Percentiles rank a stretch among this genome's conserved stretches.
Evolutionary conservation across 2,797 vertebrate genomes (phyloP).

Genomic region (Otolemur crassicaudatus): DNA sequence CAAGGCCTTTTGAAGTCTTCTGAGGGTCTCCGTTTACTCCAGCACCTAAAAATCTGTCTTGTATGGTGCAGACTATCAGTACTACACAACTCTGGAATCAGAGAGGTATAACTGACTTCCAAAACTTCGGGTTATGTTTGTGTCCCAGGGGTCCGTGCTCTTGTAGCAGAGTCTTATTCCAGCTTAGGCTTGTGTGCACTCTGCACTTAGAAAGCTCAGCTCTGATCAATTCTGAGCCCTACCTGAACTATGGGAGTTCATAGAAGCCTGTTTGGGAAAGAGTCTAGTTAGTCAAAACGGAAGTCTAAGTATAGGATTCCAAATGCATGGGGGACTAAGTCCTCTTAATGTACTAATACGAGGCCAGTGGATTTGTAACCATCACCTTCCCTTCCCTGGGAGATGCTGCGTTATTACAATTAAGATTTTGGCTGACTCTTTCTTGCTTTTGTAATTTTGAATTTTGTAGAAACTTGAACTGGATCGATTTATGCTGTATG

Average conservation of each 20-base stretch:
- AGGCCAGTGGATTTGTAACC: neutral
- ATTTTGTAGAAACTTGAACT: constrained; percentile 95
- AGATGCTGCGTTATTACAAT: constrained; percentile 20
- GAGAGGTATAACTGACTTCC: neutral
- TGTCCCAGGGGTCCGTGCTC: neutral
- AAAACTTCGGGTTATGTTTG: constrained; percentile 15
- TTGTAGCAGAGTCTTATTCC: neutral
- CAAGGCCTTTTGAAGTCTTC: constrained; percentile 39
- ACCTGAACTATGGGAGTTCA: neutral
- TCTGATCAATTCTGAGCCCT: neutral
- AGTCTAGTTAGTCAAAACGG: neutral
- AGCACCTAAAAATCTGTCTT: neutral
- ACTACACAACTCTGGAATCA: neutral
- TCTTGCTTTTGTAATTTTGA: constrained; percentile 58
- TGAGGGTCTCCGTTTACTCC: neutral
- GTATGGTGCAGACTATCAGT: neutral
- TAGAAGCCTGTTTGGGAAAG: neutral
- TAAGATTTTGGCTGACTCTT: constrained; percentile 15
- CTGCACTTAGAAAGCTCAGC: constrained; percentile 4
- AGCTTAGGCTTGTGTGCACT: neutral
- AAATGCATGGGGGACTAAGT: neutral
- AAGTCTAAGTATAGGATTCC: neutral
- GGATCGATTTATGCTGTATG: constrained; percentile 99
- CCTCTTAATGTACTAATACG: neutral
- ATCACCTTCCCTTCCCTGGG: neutral